Conservation (phyloP, 64 coral and sea anemone species). For the Montipora foliosa region DNA sequence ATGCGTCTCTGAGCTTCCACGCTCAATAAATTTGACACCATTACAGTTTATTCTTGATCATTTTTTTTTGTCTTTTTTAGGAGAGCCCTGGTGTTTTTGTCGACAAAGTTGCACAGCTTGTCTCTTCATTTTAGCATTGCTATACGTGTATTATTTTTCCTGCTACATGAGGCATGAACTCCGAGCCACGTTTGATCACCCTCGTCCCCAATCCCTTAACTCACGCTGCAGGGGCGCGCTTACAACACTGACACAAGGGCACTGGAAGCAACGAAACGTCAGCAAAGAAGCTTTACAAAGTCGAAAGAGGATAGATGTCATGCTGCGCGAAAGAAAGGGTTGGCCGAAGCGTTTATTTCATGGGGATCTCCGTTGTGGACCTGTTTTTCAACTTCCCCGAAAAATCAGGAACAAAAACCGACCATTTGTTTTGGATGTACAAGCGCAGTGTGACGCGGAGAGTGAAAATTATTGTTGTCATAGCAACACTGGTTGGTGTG, state of each 20-base stretch:
- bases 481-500: constrained; percentile 78
- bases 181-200: neutral
- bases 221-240: constrained; percentile 28
- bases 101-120: constrained; percentile 29
- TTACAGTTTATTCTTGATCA: too few species aligned
- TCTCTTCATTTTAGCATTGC: neutral
- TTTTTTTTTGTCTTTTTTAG: neutral
- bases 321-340: constrained; percentile 79
- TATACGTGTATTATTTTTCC: constrained; percentile 31
- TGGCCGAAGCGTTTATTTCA: constrained; percentile 81
- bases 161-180: constrained; percentile 49
- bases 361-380: constrained; percentile 83
- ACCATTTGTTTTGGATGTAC: constrained; percentile 74
- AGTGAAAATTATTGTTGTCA: constrained; percentile 76
- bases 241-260: constrained; percentile 22
- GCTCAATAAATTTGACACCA: neutral
- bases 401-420: constrained; percentile 44
- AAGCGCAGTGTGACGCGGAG: constrained; percentile 76
- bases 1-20: too few species aligned
- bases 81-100: constrained; percentile 6
- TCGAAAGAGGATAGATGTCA: constrained; percentile 60
- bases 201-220: constrained; percentile 19
- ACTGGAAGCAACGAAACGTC: constrained; percentile 44
- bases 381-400: constrained; percentile 73
- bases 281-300: constrained; percentile 28